These are phyloP conservation scores for Bombus balteatus DNA, from an alignment of 1,140 invertebrate genomes.

Conservation along the genomic window DNA sequence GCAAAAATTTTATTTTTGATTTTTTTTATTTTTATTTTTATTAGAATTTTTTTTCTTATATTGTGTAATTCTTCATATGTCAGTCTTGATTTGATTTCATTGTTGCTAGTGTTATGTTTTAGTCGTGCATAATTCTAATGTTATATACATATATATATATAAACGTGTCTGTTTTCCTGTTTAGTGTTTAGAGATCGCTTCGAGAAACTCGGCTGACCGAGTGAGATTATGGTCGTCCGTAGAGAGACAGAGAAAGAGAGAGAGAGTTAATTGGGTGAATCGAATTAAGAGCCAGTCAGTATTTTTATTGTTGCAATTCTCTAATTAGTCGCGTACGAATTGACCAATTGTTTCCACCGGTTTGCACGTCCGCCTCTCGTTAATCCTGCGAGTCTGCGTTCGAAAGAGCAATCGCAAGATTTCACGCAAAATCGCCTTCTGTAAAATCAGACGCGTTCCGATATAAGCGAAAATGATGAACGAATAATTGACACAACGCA, in stretches of 20 bases:
- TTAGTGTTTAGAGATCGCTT: neutral
- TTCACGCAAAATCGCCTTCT: neutral
- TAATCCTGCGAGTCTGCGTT: conserved; percentile 60
- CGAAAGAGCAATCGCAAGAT: neutral
- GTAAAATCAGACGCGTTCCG: too few relatives aligned
- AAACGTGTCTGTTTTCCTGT: neutral
- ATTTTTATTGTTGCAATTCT: conserved; percentile 76
- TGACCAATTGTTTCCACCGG: conserved; percentile 78
- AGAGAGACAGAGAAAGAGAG: neutral
- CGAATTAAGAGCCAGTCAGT: conserved; percentile 74
- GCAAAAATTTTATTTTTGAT: too few relatives aligned
- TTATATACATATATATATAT: neutral
- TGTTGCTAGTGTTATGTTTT: neutral
- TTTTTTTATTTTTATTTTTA: too few relatives aligned
- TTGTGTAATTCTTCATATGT: too few relatives aligned
- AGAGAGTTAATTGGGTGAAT: conserved; percentile 77
- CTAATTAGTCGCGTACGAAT: conserved; percentile 77
- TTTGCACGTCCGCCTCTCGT: conserved; percentile 74
- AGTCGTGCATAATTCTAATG: neutral
- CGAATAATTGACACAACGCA: too few relatives aligned
- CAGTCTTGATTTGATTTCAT: neutral
- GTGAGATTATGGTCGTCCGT: too few relatives aligned
- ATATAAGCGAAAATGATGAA: too few relatives aligned
- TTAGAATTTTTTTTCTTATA: too few relatives aligned
- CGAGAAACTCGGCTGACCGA: neutral